phyloP scores from a whole-genome alignment of 2,888 invertebrate genomes.

The Pammene fasciana region DNA sequence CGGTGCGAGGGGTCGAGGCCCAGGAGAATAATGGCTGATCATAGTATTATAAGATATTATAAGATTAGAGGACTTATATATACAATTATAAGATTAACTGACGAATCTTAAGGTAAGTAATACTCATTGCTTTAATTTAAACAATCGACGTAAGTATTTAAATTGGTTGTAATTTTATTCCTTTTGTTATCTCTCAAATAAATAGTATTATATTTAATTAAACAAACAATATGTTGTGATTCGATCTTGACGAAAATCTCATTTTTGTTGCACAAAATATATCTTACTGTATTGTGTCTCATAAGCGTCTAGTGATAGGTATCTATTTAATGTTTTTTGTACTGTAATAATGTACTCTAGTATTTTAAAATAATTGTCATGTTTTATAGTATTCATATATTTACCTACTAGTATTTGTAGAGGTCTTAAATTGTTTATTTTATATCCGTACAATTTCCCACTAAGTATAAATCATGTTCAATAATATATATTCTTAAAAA shows the following conservation, averaged over 20 bases:
- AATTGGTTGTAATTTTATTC: conserved; percentile 17
- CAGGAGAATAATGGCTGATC: conserved; percentile 81
- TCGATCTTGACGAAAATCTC: conserved; percentile 24
- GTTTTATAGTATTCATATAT: too few relatives aligned
- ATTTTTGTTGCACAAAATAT: conserved; percentile 40
- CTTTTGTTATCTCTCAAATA: conserved; percentile 17
- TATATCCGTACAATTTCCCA: too few relatives aligned
- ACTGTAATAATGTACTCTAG: conserved; percentile 10
- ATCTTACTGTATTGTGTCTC: conserved; percentile 28
- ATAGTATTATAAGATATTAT: conserved; percentile 49
- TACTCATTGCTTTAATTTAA: conserved; percentile 38
- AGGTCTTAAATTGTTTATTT: too few relatives aligned
- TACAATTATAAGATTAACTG: conserved; percentile 33
- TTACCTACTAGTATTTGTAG: too few relatives aligned
- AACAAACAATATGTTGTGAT: conserved; percentile 21
- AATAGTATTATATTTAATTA: conserved; percentile 19
- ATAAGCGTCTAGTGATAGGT: conserved; percentile 3
- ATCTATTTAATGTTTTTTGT: conserved; percentile 2
- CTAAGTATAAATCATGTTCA: too few relatives aligned
- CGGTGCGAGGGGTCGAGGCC: conserved; percentile 59
- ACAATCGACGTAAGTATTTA: conserved; percentile 11
- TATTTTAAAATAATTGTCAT: background rate
- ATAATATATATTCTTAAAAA: too few relatives aligned
- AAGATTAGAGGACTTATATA: conserved; percentile 23
- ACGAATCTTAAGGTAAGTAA: conserved; percentile 38